These are phyloP conservation scores for Epinotia nisella DNA, from an alignment of 2,888 invertebrate species.

Conservation along the genomic window DNA sequence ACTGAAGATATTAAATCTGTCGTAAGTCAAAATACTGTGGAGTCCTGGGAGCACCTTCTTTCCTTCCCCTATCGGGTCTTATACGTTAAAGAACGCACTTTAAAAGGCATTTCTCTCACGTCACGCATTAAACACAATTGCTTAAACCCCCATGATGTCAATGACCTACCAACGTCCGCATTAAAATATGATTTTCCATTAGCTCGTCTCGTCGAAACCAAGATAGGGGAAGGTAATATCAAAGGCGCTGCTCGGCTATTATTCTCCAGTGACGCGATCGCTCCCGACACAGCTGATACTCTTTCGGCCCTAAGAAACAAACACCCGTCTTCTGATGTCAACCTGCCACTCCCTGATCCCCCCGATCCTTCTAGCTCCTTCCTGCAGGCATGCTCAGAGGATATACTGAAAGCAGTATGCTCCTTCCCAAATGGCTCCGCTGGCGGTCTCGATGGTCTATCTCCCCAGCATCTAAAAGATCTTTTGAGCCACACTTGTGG, in stretches of 20 bases:
- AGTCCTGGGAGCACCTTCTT: constrained; percentile 2
- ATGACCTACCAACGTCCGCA: not conserved
- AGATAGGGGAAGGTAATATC: constrained; percentile 1
- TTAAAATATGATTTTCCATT: not conserved
- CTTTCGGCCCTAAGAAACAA: not conserved
- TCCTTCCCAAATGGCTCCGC: not conserved
- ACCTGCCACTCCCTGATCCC: not conserved
- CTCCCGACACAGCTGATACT: not conserved
- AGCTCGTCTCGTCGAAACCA: not conserved
- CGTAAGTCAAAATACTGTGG: not conserved
- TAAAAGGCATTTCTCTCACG: not conserved
- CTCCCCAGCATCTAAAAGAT: not conserved
- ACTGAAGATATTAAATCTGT: not conserved
- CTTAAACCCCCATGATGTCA: not conserved
- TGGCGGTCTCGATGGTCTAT: not conserved
- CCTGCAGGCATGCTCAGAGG: not conserved
- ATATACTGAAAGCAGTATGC: not conserved
- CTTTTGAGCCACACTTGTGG: not conserved
- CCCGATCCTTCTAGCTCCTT: not conserved
- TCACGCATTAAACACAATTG: not conserved
- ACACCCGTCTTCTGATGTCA: not conserved
- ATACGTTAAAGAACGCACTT: not conserved
- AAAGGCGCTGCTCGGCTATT: not conserved
- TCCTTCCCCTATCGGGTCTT: not conserved
- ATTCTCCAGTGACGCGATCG: not conserved